Base-by-base conservation (phyloP, 2,797 vertebrate genomes). In the Sphenopsis melanotis region DNA sequence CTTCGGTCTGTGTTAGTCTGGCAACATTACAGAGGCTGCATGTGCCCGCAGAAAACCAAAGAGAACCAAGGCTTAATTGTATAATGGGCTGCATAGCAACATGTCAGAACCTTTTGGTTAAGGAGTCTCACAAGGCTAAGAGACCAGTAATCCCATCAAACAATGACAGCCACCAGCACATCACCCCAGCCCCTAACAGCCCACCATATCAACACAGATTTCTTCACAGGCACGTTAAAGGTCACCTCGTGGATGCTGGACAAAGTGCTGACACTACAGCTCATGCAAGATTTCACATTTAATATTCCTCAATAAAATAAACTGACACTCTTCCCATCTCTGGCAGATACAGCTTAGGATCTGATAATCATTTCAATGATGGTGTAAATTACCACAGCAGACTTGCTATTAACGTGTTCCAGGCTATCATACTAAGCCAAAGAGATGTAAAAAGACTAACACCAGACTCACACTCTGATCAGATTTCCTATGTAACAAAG, bases 231-330 rank as follows among this genome's bases (percentile, higher is more conserved):
- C 49, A 30, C 0, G 0, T 39, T 61, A 61, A 81, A 91, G 78
- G 55, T 90, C 87, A 93, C 72, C n/a, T 23, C n/a, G 36, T 8
- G 55, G 55, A 79, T 52, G 41, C 44, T 74, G 60, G 39, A 57
- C 74, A 90, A 90, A 89, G 37, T 70, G 70, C 81, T 93, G 63
- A 84, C 27, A 4, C 17, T 42, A 80, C 34, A 57, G 52, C 57
- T 93, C 83, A 82, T 4, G 41, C 61, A 46, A 70, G 59, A 74
- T 23, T 89, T 85, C 83, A 87, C 52, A 59, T 87, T 46, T 75
- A 83, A 34, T 92, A 63, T 63, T 87, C 78, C 76, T 92, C 91
- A 87, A 30, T 37, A 79, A 87, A 95, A 82, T 41, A 77, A 89
- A 83, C 20, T 20, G 56, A 72, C 56, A 41, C 26, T 87, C 63